A percentile compares a stretch with the other conserved stretches of the same genome.
Conservation (phyloP, 2,113 vertebrate species). For the Plectropomus leopardus region DNA sequence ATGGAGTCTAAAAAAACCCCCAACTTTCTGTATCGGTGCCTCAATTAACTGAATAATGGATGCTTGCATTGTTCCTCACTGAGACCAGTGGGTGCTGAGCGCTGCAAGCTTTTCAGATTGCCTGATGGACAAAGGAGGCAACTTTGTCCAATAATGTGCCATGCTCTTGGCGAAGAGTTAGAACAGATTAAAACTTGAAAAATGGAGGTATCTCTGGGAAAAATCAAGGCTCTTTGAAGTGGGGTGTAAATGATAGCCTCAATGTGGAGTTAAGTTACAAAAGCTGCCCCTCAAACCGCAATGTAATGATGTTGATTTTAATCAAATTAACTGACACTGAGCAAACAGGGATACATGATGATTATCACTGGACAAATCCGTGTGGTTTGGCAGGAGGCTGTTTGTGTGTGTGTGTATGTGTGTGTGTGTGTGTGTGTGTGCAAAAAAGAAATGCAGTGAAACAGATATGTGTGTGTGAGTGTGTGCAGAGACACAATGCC, state of each 20-base stretch:
- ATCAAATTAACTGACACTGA: conserved; percentile 61
- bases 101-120: conserved; percentile 30
- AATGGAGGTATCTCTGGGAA: conserved; percentile 12
- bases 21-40: conserved; percentile 1
- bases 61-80: conserved; percentile 48
- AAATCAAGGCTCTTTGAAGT: conserved; percentile 28
- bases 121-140: conserved; percentile 19
- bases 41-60: conserved; percentile 45
- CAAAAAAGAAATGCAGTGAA: not conserved
- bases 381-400: conserved; percentile 58
- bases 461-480: not conserved
- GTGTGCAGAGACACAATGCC: not conserved
- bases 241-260: conserved; percentile 49
- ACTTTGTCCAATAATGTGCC: conserved; percentile 24
- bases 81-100: conserved; percentile 41
- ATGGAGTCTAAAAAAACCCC: conserved; percentile 10
- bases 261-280: conserved; percentile 38
- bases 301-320: conserved; percentile 64
- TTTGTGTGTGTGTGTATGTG: not conserved
- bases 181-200: conserved; percentile 1
- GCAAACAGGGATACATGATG: conserved; percentile 49
- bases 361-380: conserved; percentile 29
- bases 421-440: not conserved
- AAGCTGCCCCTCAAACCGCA: conserved; percentile 48
- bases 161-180: conserved; percentile 5